Evolutionary conservation across 2,113 vertebrate genomes (phyloP).

Genomic region (Natator depressus): DNA sequence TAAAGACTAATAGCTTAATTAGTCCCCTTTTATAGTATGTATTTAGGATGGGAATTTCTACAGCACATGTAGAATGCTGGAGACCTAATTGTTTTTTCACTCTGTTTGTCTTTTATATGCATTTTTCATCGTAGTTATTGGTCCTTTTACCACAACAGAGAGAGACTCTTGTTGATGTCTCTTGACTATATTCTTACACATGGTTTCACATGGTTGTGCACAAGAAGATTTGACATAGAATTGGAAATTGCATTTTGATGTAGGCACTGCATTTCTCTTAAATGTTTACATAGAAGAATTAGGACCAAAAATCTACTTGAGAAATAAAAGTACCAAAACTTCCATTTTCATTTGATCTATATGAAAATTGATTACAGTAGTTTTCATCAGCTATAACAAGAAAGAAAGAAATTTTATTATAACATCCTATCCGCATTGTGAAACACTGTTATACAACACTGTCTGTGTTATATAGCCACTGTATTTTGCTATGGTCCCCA

Average conservation of each 20-base stretch:
- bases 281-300: neutral
- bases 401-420: slow-evolving; percentile 4
- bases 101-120: neutral
- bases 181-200: neutral
- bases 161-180: neutral
- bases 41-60: neutral
- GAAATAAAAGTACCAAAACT: neutral
- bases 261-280: neutral
- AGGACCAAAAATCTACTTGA: neutral
- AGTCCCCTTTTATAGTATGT: neutral
- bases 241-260: neutral
- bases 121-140: neutral
- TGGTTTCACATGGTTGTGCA: neutral
- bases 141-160: neutral
- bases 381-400: neutral
- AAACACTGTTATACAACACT: neutral
- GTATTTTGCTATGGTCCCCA: neutral
- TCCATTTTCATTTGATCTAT: neutral
- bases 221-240: neutral
- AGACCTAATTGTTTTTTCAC: neutral
- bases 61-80: neutral
- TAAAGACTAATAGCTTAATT: neutral
- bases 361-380: neutral
- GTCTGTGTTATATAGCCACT: neutral
- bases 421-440: neutral